Evolutionary conservation across 2,113 vertebrate genomes (phyloP).

Genomic region (Vulpes lagopus): DNA sequence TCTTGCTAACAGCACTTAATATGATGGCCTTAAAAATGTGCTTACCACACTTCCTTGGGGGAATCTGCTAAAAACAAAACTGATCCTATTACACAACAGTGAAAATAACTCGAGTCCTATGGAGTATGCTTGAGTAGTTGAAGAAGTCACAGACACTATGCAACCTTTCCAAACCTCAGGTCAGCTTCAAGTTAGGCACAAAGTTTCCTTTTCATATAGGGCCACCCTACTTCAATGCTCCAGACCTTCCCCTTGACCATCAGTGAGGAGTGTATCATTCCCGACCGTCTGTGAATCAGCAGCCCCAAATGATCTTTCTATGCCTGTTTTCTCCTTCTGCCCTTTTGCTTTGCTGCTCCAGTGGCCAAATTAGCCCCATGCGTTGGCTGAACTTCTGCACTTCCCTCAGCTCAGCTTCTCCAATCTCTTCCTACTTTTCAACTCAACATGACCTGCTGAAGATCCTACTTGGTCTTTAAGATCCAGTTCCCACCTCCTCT

Average conservation of each 20-base stretch:
- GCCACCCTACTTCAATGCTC: fast-evolving
- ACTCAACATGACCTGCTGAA: not conserved
- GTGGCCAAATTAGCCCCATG: not conserved
- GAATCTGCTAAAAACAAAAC: slow-evolving; percentile 81
- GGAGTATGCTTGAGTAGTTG: not conserved
- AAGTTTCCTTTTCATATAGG: not conserved
- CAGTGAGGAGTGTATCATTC: not conserved
- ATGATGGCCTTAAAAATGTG: slow-evolving; percentile 81
- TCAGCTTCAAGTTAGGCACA: not conserved
- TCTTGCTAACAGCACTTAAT: slow-evolving; percentile 81
- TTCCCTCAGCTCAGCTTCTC: not conserved
- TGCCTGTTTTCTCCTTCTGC: not conserved
- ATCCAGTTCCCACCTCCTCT: not conserved
- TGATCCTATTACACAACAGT: slow-evolving; percentile 64
- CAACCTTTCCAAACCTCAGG: slow-evolving; percentile 12
- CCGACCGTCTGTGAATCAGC: not conserved
- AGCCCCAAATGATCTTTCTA: not conserved
- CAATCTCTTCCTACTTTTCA: not conserved
- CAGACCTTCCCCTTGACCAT: not conserved
- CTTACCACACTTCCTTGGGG: slow-evolving; percentile 82
- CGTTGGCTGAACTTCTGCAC: not conserved
- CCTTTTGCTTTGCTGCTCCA: too few species aligned
- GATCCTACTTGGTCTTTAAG: not conserved
- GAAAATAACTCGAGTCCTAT: not conserved
- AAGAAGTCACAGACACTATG: slow-evolving; percentile 47